Percentiles rank a stretch among this genome's conserved stretches.
phyloP scores from a whole-genome alignment of 2,797 vertebrate species.

The Spinus olivaceus region DNA sequence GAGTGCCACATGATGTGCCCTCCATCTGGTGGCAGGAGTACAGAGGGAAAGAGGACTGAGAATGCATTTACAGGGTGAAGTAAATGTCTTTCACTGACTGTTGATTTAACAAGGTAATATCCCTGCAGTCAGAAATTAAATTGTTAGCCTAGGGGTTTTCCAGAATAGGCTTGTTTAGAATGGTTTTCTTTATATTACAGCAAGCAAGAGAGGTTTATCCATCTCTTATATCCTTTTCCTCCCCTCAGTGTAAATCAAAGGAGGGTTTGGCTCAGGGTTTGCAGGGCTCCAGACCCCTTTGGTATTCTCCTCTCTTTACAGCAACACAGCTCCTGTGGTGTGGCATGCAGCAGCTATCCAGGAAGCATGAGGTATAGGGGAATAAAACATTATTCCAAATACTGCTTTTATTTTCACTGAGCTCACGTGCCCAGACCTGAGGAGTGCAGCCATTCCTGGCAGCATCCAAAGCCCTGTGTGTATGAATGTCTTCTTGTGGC shows the following conservation, averaged over 20 bases:
- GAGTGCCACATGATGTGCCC: neutral
- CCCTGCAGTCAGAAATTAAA: constrained; percentile 53
- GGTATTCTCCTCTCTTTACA: neutral
- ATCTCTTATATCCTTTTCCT: neutral
- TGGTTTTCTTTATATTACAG: constrained; percentile 2
- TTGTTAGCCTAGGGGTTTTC: constrained; percentile 8
- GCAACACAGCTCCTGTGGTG: neutral
- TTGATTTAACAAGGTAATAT: constrained; percentile 48
- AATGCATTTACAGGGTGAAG: neutral
- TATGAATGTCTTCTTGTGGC: no score
- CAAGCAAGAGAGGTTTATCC: neutral
- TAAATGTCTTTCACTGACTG: constrained; percentile 15
- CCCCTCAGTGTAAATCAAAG: neutral
- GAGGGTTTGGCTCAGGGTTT: neutral
- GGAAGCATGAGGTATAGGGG: neutral
- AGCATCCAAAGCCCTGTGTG: accelerated
- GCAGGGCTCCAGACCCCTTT: neutral
- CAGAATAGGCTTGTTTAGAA: constrained; percentile 8
- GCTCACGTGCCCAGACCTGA: neutral
- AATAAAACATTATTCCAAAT: neutral
- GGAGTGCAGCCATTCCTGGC: neutral
- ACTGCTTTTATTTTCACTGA: neutral
- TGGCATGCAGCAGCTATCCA: neutral
- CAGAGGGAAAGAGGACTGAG: neutral
- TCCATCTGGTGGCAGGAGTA: constrained; percentile 62